phyloP scores from a whole-genome alignment of 2,888 invertebrate genomes.

The Melanchra persicariae region DNA sequence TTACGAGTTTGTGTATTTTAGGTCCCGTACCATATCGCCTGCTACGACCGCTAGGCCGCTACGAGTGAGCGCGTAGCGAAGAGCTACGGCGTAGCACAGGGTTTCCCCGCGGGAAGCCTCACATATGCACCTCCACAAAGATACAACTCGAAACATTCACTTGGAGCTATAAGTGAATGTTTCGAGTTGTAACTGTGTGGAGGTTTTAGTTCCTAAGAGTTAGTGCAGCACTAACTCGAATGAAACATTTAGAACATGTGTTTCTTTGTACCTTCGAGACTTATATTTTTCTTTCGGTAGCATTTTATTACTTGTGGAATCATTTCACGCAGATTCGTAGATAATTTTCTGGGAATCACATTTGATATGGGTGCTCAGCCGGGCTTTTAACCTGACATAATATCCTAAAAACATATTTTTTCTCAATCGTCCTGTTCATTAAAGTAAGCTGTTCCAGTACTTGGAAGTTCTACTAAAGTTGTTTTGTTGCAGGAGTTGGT shows the following conservation, averaged over 20 bases:
- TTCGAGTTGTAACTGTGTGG: slow-evolving; percentile 12
- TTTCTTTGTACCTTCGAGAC: not conserved
- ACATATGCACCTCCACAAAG: slow-evolving; percentile 4
- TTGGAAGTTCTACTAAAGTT: not conserved
- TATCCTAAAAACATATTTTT: not conserved
- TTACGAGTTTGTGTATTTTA: slow-evolving; percentile 37
- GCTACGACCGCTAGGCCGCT: slow-evolving; percentile 13
- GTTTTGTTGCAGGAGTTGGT: slow-evolving; percentile 92
- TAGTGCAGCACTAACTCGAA: slow-evolving; percentile 7
- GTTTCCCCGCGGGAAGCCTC: slow-evolving; percentile 39
- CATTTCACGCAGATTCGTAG: not conserved
- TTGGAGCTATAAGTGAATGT: slow-evolving; percentile 21
- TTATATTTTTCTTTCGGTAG: not conserved
- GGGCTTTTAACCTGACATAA: too few species aligned
- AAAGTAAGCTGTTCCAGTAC: not conserved
- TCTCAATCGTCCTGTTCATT: not conserved
- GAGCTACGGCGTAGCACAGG: slow-evolving; percentile 37
- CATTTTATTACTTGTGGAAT: not conserved
- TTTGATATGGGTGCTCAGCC: not conserved
- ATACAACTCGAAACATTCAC: too few species aligned
- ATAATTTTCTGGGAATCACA: not conserved
- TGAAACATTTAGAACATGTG: not conserved
- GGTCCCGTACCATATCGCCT: not conserved
- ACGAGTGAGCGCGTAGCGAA: slow-evolving; percentile 21
- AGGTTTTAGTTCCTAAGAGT: slow-evolving; percentile 17